Conservation (phyloP, 2,797 vertebrate species). For the Pempheris klunzingeri region DNA sequence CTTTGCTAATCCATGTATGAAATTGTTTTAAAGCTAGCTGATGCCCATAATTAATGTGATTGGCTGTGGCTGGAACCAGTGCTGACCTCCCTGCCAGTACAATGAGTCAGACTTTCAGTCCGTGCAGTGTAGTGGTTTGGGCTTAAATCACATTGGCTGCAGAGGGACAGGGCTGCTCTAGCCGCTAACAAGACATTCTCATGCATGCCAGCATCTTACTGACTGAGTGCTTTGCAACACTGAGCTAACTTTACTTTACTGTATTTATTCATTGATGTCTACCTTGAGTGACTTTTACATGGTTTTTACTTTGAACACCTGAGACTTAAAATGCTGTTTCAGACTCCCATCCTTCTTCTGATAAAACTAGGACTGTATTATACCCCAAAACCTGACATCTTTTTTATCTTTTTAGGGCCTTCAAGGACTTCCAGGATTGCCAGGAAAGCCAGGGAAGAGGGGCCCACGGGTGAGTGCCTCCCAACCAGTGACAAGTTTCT, state of each 20-base stretch:
- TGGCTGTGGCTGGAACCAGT: slow-evolving; percentile 64
- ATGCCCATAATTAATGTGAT: slow-evolving; percentile 74
- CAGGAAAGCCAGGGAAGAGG: slow-evolving; percentile 92
- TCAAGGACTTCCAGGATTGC: slow-evolving; percentile 91
- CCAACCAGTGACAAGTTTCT: slow-evolving; percentile 28
- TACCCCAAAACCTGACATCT: slow-evolving; percentile 50
- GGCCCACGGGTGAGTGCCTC: slow-evolving; percentile 91
- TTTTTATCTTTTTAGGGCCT: slow-evolving; percentile 86
- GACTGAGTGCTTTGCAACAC: slow-evolving; percentile 24
- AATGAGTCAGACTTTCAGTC: slow-evolving; percentile 67
- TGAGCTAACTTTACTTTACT: slow-evolving; percentile 12
- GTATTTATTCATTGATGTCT: no score
- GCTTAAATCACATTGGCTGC: slow-evolving; percentile 58
- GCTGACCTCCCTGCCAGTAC: slow-evolving; percentile 65
- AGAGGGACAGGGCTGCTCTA: slow-evolving; percentile 36
- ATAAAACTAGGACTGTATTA: no score
- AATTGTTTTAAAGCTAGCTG: slow-evolving; percentile 82
- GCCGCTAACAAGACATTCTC: slow-evolving; percentile 53
- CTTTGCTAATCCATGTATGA: slow-evolving; percentile 81
- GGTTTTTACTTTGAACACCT: neutral
- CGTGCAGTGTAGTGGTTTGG: slow-evolving; percentile 48
- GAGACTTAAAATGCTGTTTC: neutral
- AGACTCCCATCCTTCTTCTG: no score
- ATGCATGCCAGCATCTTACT: slow-evolving; percentile 46
- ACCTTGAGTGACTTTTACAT: slow-evolving; percentile 26